Evolutionary conservation across 2,113 vertebrate species (phyloP).

Genomic region (Dinomys branickii): DNA sequence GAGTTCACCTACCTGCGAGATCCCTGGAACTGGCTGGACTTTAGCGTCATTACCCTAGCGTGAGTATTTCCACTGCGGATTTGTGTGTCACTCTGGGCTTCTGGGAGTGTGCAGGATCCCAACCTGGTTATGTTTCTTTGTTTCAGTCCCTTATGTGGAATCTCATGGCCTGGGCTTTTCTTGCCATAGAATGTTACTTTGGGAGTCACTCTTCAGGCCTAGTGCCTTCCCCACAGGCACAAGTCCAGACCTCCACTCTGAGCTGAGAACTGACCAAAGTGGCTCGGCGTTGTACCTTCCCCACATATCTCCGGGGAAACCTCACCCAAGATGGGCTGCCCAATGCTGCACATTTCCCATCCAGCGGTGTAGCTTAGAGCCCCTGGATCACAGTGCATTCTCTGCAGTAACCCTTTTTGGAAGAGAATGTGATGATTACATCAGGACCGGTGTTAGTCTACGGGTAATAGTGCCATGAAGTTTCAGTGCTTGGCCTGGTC

Average conservation of each 20-base stretch:
- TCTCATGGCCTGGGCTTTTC: not conserved
- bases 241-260: not conserved
- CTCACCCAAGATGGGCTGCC: not conserved
- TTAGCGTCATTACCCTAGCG: conserved; percentile 95
- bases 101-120: accelerated
- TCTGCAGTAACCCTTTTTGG: not conserved
- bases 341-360: not conserved
- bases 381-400: not conserved
- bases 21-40: conserved; percentile 99
- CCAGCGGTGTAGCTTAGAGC: no score
- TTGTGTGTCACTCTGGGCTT: not conserved
- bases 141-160: not conserved
- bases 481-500: not conserved
- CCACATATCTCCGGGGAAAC: not conserved
- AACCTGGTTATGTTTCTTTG: not conserved
- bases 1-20: conserved; percentile 96
- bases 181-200: not conserved
- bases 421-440: not conserved
- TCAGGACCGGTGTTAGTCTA: not conserved
- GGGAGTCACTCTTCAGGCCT: not conserved
- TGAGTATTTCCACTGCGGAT: conserved; percentile 85
- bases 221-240: not conserved
- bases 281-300: not conserved
- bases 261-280: not conserved
- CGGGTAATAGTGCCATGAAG: not conserved